phyloP scores from a whole-genome alignment of 2,797 vertebrate genomes.

The Prionace glauca region DNA sequence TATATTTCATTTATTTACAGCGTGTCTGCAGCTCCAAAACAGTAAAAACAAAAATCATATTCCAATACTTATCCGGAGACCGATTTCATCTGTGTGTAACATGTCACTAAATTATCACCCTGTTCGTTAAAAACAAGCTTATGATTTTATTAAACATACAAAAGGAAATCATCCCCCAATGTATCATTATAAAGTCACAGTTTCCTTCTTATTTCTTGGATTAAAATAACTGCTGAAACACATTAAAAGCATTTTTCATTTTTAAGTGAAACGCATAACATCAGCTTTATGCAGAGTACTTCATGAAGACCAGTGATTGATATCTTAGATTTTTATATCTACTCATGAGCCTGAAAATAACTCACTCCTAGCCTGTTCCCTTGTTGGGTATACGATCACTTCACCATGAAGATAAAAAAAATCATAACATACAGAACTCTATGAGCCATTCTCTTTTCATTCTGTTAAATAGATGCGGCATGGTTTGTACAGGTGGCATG shows the following conservation, averaged over 20 bases:
- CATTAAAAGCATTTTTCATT: slow-evolving; percentile 19
- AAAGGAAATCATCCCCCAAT: slow-evolving; percentile 6
- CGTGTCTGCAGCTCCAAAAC: slow-evolving; percentile 14
- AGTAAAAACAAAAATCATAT: slow-evolving; percentile 21
- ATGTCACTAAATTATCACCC: slow-evolving; percentile 20
- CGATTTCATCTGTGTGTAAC: slow-evolving; percentile 15
- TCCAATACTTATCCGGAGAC: background rate
- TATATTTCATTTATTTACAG: slow-evolving; percentile 34
- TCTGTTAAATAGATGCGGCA: background rate
- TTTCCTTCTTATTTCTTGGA: slow-evolving; percentile 11
- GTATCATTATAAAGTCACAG: slow-evolving; percentile 19
- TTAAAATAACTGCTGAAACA: slow-evolving; percentile 12
- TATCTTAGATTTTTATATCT: slow-evolving; percentile 22
- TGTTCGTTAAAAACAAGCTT: background rate
- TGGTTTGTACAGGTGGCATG: background rate
- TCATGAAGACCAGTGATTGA: background rate
- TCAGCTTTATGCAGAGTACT: background rate
- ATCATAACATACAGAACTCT: background rate
- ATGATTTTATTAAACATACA: slow-evolving; percentile 1
- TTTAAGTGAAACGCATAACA: background rate
- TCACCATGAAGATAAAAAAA: background rate
- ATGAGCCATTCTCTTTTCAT: slow-evolving; percentile 19
- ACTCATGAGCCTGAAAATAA: slow-evolving; percentile 4
- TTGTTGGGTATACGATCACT: slow-evolving; percentile 8
- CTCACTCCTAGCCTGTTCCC: background rate